Evolutionary conservation across 2,888 invertebrate genomes (phyloP), one percentile per base, ranked within the genome.

Genomic region (Diachrysia chrysitis): DNA sequence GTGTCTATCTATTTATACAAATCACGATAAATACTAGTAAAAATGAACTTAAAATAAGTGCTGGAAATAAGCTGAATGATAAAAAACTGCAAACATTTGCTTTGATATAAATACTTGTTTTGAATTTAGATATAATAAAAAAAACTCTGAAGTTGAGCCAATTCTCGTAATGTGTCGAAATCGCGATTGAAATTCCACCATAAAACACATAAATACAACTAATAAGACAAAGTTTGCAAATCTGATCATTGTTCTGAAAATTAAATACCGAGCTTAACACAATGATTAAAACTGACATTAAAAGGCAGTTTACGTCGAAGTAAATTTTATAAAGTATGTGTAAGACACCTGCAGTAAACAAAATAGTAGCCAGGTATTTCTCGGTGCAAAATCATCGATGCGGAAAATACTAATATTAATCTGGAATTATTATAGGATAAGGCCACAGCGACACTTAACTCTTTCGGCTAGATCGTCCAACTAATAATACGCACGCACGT

Each of bases 381-480:
- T 69, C 80, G 70, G 73, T 78, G 79, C 78, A 83, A 51, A 83
- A 79, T 82, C 81, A 84, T 84, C 83, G 85, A 89, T 76, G 74
- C 86, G 84, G 87, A 88, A 90, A 84, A 87, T 82, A 83, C 78
- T 80, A 84, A 83, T 85, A 90, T 89, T 79, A 90, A 88, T 87
- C 81, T 79, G 80, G 79, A 83, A 89, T 89, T 88, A 91, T 90
- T 90, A 84, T 87, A 88, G 90, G 86, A 87, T 91, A 91, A 91
- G 89, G 90, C 88, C 90, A 83, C 87, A 84, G 87, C 88, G 91
- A 93, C 94, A 93, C 93, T 94, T 90, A 91, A 90, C 93, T 91
- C 93, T 94, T 91, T 94, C 93, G 95, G 81, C 93, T 95, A 95
- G 94, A 93, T 92, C 95, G 94, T 94, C 95, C 95, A 95, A 92